Evolutionary conservation across 2,113 vertebrate species (phyloP).

Genomic region (Phalacrocorax brasilianus): DNA sequence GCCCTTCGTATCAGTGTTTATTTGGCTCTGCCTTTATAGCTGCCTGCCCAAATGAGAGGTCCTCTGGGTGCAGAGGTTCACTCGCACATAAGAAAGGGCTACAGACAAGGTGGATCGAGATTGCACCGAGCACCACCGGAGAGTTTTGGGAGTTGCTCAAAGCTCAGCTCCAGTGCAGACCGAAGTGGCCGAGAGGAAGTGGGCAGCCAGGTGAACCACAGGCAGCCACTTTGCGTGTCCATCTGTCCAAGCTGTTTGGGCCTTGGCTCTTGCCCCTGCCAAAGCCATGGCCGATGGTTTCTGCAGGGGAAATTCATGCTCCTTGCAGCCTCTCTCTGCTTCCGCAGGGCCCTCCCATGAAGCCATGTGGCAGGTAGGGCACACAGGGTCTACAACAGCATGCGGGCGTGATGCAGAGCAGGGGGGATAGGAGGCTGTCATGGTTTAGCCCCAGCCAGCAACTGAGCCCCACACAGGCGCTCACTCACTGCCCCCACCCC

Average conservation of each 20-base stretch:
- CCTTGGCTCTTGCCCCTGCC: background rate
- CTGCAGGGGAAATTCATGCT: background rate
- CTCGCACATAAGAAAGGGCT: background rate
- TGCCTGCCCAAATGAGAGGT: background rate
- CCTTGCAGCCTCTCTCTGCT: background rate
- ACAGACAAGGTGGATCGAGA: background rate
- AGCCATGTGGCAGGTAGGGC: background rate
- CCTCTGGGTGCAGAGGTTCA: background rate
- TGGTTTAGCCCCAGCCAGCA: too few species aligned
- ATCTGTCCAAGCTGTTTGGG: background rate
- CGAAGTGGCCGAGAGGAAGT: fast-evolving
- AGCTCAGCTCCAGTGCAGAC: background rate
- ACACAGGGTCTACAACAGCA: background rate
- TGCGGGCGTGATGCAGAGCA: background rate
- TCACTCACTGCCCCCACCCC: too few species aligned
- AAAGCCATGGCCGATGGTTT: background rate
- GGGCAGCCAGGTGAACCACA: background rate
- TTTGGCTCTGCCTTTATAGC: background rate
- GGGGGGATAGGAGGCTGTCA: background rate
- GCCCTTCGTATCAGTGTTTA: fast-evolving
- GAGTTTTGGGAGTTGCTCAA: background rate
- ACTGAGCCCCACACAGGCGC: too few species aligned
- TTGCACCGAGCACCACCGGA: background rate
- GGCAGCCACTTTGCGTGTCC: too few species aligned
- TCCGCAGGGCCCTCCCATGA: background rate